These are phyloP conservation scores for Lipotes vexillifer DNA, from an alignment of 2,113 vertebrate genomes.

Conservation along the genomic window DNA sequence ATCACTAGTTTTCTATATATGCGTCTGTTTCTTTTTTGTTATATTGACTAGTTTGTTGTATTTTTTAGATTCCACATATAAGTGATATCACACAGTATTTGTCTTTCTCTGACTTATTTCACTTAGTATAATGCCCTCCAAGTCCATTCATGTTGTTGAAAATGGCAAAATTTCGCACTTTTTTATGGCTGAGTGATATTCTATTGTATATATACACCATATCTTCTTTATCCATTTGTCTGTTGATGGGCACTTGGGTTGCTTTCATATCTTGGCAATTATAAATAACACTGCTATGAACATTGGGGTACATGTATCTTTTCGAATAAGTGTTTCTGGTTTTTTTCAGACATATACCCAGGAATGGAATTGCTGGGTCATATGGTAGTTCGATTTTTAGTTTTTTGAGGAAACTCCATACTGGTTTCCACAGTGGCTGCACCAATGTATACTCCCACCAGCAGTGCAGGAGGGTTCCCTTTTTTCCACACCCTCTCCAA, in stretches of 20 bases:
- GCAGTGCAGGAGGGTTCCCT: background rate
- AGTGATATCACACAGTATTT: background rate
- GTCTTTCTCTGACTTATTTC: background rate
- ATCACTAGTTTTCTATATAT: background rate
- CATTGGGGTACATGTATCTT: background rate
- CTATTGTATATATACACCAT: background rate
- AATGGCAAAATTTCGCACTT: background rate
- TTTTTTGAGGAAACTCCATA: background rate
- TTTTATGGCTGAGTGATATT: background rate
- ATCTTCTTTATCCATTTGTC: background rate
- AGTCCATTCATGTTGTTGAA: background rate
- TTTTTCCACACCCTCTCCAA: rapidly evolving
- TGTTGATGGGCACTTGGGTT: background rate
- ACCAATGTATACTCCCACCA: too few relatives aligned
- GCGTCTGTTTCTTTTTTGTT: background rate
- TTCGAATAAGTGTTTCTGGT: background rate
- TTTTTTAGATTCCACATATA: background rate
- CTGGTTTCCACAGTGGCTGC: background rate
- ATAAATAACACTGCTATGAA: background rate
- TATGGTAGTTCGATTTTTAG: background rate
- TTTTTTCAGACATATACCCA: background rate
- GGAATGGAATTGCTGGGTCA: background rate
- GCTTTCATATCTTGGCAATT: background rate
- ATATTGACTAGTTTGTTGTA: background rate
- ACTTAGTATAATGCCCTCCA: background rate